Evolutionary conservation across 2,113 vertebrate genomes (phyloP).

Genomic region (Sinocyclocheilus grahami): DNA sequence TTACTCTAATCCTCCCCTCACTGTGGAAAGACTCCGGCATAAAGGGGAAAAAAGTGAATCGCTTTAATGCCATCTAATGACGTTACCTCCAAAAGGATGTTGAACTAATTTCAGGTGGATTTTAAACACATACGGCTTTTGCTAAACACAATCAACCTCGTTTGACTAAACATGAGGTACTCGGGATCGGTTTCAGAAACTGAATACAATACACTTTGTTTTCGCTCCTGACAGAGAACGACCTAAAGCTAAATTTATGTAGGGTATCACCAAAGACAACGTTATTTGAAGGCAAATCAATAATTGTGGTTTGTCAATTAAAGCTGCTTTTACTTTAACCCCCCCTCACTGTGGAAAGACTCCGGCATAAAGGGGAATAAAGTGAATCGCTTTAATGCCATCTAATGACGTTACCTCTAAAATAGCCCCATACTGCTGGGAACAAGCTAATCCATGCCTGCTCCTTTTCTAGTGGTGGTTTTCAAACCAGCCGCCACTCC

Average conservation of each 20-base stretch:
- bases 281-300: slow-evolving; percentile 62
- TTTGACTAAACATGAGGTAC: neutral
- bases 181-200: neutral
- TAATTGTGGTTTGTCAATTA: slow-evolving; percentile 69
- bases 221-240: neutral
- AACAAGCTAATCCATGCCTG: slow-evolving; percentile 78
- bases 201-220: neutral
- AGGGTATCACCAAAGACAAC: slow-evolving; percentile 64
- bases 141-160: slow-evolving; percentile 14
- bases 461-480: slow-evolving; percentile 66
- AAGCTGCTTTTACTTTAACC: slow-evolving; percentile 68
- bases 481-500: slow-evolving; percentile 61
- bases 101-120: neutral
- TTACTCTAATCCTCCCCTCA: slow-evolving; percentile 63
- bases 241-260: slow-evolving; percentile 34
- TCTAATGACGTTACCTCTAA: slow-evolving; percentile 77
- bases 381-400: slow-evolving; percentile 71
- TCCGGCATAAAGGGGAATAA: slow-evolving; percentile 64
- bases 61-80: slow-evolving; percentile 78
- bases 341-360: slow-evolving; percentile 58
- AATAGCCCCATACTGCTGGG: slow-evolving; percentile 81
- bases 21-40: slow-evolving; percentile 60
- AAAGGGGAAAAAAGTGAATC: slow-evolving; percentile 65
- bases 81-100: slow-evolving; percentile 75
- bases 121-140: neutral